Evolutionary conservation across 2,113 vertebrate species (phyloP).

Genomic region (Pseudorasbora parva): DNA sequence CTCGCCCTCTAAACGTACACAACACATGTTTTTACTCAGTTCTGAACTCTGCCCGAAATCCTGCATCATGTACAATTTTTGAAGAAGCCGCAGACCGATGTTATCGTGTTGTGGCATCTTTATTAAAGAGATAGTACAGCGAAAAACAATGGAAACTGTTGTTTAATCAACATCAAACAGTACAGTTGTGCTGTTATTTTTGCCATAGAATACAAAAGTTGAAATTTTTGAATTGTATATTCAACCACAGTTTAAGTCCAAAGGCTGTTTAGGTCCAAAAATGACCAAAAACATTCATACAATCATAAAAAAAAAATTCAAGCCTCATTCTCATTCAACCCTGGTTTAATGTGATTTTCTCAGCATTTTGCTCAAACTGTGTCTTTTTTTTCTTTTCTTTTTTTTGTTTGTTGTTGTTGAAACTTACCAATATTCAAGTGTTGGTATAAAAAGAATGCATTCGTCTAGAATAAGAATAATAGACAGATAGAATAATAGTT

Average conservation of each 20-base stretch:
- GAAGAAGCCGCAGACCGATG: constrained; percentile 26
- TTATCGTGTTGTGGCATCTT: not conserved
- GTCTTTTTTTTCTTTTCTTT: no score
- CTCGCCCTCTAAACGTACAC: not conserved
- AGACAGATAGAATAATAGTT: no score
- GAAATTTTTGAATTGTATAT: not conserved
- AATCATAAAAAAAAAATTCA: no score
- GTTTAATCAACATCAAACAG: not conserved
- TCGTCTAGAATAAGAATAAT: no score
- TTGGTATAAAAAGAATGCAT: no score
- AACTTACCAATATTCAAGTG: no score
- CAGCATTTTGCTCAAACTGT: no score
- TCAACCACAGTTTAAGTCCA: not conserved
- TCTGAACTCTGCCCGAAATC: not conserved
- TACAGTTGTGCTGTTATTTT: not conserved
- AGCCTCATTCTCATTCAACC: no score
- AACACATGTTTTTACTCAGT: not conserved
- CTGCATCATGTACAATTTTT: not conserved
- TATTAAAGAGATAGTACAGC: not conserved
- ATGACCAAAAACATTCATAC: no score
- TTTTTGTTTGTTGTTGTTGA: no score
- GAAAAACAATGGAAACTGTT: not conserved
- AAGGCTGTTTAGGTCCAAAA: not conserved
- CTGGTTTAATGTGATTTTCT: not conserved
- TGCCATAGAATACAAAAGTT: not conserved